Base-by-base conservation (phyloP, 2,797 vertebrate species). In the Nothura maculosa region DNA sequence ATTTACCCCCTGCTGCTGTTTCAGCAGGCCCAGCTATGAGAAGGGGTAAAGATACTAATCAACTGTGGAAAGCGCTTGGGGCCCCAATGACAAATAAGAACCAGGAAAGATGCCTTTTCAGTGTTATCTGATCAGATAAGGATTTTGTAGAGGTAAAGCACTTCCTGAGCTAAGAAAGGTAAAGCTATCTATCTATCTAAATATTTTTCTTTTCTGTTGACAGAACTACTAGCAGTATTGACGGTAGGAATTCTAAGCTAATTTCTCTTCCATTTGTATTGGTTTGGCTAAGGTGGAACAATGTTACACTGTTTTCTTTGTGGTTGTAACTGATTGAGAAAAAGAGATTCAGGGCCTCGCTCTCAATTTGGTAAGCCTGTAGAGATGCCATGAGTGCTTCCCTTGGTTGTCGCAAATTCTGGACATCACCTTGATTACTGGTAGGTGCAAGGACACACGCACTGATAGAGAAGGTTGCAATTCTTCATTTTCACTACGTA, bases 101-200 rank as follows among this genome's bases (percentile, higher is more conserved):
- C n/a, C 25, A 60, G 21, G 20, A 73, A 60, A 0, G 1, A 63
- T 10, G 15, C 21, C 13, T 77, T 78, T 89, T 82, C 61, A 87
- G 28, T 8, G 3, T 47, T 30, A 79, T 27, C 17, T 47, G 27
- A 84, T 79, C 62, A 81, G 13, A 48, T 79, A 43, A 57, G 30
- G 63, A 67, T 55, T 75, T 43, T 62, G 21, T 88, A 91, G 79
- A 76, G 50, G 47, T 68, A 63, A 54, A 93, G 45, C 3, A 36
- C 30, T 57, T 67, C 38, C 18, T 18, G 32, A 85, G 61, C 62
- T 69, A 81, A 66, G 52, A 43, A 72, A 74, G 21, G 36, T 82
- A 61, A 83, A 93, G 75, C 1, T 1, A 20, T 54, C 6, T 48
- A 38, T 38, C 10, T 38, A 38, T 38, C 10, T 38, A 38, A 11